These are phyloP conservation scores for Dyspetes luteomarginatus DNA, from an alignment of 2,888 invertebrate genomes.

Conservation along the genomic window DNA sequence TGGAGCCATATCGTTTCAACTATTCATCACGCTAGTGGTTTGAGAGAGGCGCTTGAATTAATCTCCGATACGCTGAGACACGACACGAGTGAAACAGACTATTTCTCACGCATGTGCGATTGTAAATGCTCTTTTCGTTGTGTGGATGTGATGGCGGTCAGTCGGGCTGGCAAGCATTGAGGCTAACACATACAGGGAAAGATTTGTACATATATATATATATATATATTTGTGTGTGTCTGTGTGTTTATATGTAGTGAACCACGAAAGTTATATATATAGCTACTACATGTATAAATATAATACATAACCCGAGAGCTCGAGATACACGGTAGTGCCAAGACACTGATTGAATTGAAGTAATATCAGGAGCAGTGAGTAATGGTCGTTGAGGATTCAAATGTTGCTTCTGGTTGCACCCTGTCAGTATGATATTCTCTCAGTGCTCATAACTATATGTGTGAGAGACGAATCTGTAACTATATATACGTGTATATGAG, in stretches of 20 bases:
- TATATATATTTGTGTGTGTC: too few species aligned
- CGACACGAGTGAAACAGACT: constrained; percentile 7
- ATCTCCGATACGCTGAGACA: constrained; percentile 25
- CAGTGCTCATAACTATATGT: constrained; percentile 23
- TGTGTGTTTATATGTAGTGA: too few species aligned
- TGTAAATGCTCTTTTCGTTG: constrained; percentile 34
- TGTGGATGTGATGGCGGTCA: constrained; percentile 5
- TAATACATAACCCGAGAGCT: constrained; percentile 33
- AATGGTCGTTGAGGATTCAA: constrained; percentile 82
- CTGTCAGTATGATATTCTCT: constrained; percentile 60
- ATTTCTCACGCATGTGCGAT: constrained; percentile 46
- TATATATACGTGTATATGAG: constrained; percentile 69
- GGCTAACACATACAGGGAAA: constrained; percentile 29
- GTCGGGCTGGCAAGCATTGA: constrained; percentile 43
- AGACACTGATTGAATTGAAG: constrained; percentile 84
- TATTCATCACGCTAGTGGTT: constrained; percentile 75
- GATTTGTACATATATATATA: constrained; percentile 6
- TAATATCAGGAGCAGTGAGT: constrained; percentile 83
- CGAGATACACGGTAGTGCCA: constrained; percentile 75
- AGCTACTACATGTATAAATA: background rate
- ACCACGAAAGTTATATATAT: constrained; percentile 8
- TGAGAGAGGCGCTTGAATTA: constrained; percentile 49
- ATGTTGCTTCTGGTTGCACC: constrained; percentile 76
- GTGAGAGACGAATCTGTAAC: constrained; percentile 17
- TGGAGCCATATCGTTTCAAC: constrained; percentile 68